A percentile compares a stretch with the other conserved stretches of the same genome.
Evolutionary conservation across 1,140 invertebrate species (phyloP).

Genomic region (Glomeris maerens): DNA sequence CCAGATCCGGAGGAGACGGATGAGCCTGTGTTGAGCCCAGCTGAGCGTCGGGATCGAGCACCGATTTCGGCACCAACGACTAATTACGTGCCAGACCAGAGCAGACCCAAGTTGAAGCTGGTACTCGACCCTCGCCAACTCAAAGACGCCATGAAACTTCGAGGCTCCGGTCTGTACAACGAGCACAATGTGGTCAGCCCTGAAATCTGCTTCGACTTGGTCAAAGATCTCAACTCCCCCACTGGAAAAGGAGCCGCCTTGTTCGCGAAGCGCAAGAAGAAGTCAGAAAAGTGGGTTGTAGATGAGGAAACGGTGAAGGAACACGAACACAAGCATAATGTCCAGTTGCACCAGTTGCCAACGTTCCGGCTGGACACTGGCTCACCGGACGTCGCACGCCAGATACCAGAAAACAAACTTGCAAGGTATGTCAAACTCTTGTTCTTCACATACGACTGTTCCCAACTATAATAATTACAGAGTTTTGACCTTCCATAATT

Average conservation of each 20-base stretch:
- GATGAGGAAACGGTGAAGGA: constrained; percentile 47
- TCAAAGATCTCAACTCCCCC: constrained; percentile 58
- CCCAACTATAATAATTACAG: background rate
- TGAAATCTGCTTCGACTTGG: constrained; percentile 52
- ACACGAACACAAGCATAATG: too few species aligned
- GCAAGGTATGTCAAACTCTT: too few species aligned
- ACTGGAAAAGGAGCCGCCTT: constrained; percentile 67
- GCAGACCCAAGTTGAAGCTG: constrained; percentile 52
- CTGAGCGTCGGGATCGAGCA: too few species aligned
- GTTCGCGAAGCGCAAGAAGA: constrained; percentile 70
- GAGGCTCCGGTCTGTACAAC: constrained; percentile 39
- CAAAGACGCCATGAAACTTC: constrained; percentile 45
- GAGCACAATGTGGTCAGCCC: constrained; percentile 46
- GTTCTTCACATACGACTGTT: too few species aligned
- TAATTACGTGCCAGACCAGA: too few species aligned
- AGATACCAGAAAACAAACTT: too few species aligned
- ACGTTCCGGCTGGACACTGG: too few species aligned
- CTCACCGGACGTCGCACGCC: too few species aligned
- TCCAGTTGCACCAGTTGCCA: too few species aligned
- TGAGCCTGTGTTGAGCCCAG: too few species aligned
- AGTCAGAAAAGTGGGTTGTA: constrained; percentile 72
- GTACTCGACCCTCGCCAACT: constrained; percentile 65
- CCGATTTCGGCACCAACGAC: too few species aligned
- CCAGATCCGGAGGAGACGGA: background rate
- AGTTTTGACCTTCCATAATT: constrained; percentile 10